A percentile compares a stretch with the other conserved stretches of the same genome.
Conservation (phyloP, 2,797 vertebrate genomes). For the Pseudochaenichthys georgianus region DNA sequence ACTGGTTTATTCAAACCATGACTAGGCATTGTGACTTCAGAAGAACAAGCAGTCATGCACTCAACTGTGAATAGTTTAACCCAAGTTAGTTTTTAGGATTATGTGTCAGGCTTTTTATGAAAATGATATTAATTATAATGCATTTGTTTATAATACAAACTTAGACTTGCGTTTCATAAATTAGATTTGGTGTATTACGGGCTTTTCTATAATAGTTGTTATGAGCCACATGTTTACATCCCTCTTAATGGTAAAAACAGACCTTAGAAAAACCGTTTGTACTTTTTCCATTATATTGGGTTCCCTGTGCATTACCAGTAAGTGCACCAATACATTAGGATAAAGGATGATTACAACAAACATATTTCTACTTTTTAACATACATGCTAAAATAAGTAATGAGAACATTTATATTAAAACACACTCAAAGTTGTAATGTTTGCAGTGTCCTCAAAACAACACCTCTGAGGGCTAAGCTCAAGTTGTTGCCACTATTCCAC, state of each 20-base stretch:
- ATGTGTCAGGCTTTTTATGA: not conserved
- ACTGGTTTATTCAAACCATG: conserved; percentile 12
- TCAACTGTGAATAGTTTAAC: not conserved
- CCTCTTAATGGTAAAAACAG: conserved; percentile 24
- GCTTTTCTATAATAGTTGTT: conserved; percentile 1
- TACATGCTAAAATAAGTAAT: not conserved
- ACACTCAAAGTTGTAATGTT: not conserved
- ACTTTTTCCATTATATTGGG: not conserved
- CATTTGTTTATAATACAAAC: conserved; percentile 8
- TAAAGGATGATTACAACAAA: conserved; percentile 15
- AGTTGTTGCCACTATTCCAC: not conserved
- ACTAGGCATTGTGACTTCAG: not conserved
- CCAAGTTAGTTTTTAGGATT: not conserved
- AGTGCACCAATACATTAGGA: conserved; percentile 7
- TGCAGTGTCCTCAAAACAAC: not conserved
- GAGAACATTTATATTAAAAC: not conserved
- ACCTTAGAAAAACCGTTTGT: conserved; percentile 12
- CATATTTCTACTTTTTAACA: not conserved
- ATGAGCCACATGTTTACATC: not conserved
- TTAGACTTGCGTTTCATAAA: not conserved
- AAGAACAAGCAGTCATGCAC: not conserved
- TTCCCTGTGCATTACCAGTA: not conserved
- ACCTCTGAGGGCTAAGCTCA: not conserved
- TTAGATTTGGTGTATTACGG: not conserved
- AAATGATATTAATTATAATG: conserved; percentile 22